These are phyloP conservation scores for Chauna torquata DNA, from an alignment of 2,113 vertebrate species.

Conservation along the genomic window DNA sequence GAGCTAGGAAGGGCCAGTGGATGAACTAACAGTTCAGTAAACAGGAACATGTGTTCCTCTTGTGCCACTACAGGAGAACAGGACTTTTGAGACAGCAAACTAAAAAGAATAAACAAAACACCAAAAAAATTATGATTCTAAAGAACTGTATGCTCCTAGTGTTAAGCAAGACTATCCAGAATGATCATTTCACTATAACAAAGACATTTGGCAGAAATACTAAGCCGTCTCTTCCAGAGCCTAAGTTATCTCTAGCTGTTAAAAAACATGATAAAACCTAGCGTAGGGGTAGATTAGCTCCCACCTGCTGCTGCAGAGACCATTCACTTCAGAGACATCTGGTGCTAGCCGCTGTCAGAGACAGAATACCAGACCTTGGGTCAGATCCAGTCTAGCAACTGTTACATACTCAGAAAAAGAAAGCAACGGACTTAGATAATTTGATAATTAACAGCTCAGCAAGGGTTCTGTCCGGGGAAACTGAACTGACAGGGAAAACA, in stretches of 20 bases:
- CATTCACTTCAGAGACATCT: background rate
- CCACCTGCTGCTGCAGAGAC: conserved; percentile 1
- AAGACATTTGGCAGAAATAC: background rate
- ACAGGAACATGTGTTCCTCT: background rate
- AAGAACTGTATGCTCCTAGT: background rate
- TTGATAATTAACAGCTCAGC: background rate
- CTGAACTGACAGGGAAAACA: background rate
- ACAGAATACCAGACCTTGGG: background rate
- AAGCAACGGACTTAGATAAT: background rate
- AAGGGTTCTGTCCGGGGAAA: background rate
- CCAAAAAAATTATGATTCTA: background rate
- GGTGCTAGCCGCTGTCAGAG: background rate
- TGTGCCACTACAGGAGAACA: background rate
- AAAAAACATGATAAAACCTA: background rate
- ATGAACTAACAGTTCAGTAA: background rate
- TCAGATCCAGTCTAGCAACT: background rate
- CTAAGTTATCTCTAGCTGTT: background rate
- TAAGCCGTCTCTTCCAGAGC: background rate
- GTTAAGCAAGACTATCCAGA: background rate
- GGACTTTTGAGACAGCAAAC: background rate
- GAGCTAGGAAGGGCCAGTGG: background rate
- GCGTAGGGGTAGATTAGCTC: background rate
- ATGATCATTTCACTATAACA: background rate
- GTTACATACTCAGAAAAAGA: background rate
- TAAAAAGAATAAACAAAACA: fast-evolving